Base-by-base conservation (phyloP, 2,888 invertebrate species). In the Eupeodes latifasciatus region DNA sequence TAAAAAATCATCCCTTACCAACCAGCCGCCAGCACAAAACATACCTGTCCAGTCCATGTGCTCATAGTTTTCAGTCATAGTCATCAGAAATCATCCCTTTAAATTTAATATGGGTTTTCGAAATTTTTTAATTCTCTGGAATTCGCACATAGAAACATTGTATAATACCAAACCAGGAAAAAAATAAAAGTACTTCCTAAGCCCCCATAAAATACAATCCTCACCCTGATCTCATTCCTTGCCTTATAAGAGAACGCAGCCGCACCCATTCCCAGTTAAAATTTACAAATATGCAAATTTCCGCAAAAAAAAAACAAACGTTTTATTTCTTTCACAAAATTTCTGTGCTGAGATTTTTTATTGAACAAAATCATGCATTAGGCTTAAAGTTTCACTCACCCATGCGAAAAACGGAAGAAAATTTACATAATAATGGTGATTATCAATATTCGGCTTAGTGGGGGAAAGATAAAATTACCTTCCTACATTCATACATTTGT, bases 391-490 rank as follows among this genome's bases (percentile, higher is more conserved):
- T 40, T 61, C 71, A n/a, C 80, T 80, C 67, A 66, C 67, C 55
- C 67, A 61, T 74, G 83, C 79, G 67, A 80, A 84, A 72, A 59
- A 59, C 34, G 6, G 27, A 44, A 44, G 16, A 67, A 57, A 61
- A 83, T 84, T 84, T 62, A 74, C 83, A 84, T 84, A 67, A 67
- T n/a, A 84, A 84, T 80, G 49, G 74, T 61, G 53, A 34, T 51
- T 64, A 62, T 62, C 72, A 79, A 74, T 61, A 59, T 59, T 55
- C 12, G 2, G 44, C 19, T 53, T 53, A 84, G 74, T 84, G 80
- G 80, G 79, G 79, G 66, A 80, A 80, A 78, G 27, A 40, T 19
- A 34, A 55, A 49, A 59, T 9, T 59, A 3, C 27, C 27, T 3
- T 27, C 27, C 27, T 27, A 27, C 27, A 27, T 27, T 27, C 27